Base-by-base conservation (phyloP, 2,797 vertebrate species). In the Saxicola maurus region DNA sequence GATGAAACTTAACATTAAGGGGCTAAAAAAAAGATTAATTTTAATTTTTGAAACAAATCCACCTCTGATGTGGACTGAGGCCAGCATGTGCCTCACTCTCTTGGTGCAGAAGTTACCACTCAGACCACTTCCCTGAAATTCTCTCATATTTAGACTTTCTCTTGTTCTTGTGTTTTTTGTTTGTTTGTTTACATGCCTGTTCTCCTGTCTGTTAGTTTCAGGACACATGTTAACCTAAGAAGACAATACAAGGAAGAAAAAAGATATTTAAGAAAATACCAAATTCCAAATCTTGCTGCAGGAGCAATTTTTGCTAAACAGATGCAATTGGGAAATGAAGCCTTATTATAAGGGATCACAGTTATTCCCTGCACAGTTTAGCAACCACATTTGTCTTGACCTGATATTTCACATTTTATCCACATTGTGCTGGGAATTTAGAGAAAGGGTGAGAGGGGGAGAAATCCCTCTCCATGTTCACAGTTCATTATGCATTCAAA, bases 401-500 rank as follows among this genome's bases (percentile, higher is more conserved):
- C 78, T 3, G 53, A 11, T 45, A 53, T 69, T 90, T 91, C 80
- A 74, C 78, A 60, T 79, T 93, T 86, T 51, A 79, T 82, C 75
- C 55, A 46, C 65, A 30, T 13, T 12, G 20, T 52, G 51, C 33
- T 84, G 82, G 79, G 84, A 93, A 85, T 92, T 92, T 42, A 77
- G 61, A 85, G 31, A 33, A 87, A 67, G 24, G 64, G 48, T 52
- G 78, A 60, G 73, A 40, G 35, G 16, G 28, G 27, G 28, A 90
- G 60, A 86, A 89, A 82, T 88, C 91, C 93, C 75, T 74, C 52
- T 57, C 61, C 31, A 5, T 59, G 33, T 48, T 85, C 81, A 67
- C 49, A 76, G 77, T 60, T 95, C 92, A 91, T 94, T 82, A 88
- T 55, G 55, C 37, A 85, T 92, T 95, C 86, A 85, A 82, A 68